Base-by-base conservation (phyloP, 2,797 vertebrate species). In the Syngnathus rostellatus region DNA sequence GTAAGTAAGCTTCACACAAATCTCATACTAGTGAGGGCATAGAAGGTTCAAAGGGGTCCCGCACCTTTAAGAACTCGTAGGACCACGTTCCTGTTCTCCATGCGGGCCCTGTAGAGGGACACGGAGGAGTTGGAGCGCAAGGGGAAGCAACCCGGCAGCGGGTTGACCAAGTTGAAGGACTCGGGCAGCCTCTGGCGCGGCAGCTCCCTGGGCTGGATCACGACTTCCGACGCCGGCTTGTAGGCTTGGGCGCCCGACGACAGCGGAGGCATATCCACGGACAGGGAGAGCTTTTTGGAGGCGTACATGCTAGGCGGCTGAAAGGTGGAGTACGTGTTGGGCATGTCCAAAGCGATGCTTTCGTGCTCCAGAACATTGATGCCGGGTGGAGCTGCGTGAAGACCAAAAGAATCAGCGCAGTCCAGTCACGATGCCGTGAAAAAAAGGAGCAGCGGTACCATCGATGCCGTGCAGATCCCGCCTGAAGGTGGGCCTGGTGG, bases 71-170 rank as follows among this genome's bases (percentile, higher is more conserved):
- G 82, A 31, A 92, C 90, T 12, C 90, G 82, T 31, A 93, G 84
- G 3, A 92, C 84, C 68, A 91, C 92, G 12, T 92, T 91, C 74
- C 89, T 87, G 83, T 89, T 87, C 0, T 92, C 90, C 92, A 92
- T 93, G 0, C 87, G 84, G 1, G 92, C 92, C 64, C 90, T 81
- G 74, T 88, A 91, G 21, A 91, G 84, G 21, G 90, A 92, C 71
- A 92, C 84, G 0, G 71, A 46, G 19, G 70, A 54, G 71, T 90
- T 80, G 0, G 85, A 66, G 25, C 60, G 88, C 68, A 91, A 74
- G 8, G 88, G 88, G 84, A 89, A 93, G 59, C 85, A 67, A 0
- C 39, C 21, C 5, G 85, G 83, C 25, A 93, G 83, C 7, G 86
- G 72, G 1, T 81, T 68, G 54, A 93, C 90, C 80, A 86, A 73